phyloP scores from a whole-genome alignment of 2,888 invertebrate species.

The Cantharis rustica region DNA sequence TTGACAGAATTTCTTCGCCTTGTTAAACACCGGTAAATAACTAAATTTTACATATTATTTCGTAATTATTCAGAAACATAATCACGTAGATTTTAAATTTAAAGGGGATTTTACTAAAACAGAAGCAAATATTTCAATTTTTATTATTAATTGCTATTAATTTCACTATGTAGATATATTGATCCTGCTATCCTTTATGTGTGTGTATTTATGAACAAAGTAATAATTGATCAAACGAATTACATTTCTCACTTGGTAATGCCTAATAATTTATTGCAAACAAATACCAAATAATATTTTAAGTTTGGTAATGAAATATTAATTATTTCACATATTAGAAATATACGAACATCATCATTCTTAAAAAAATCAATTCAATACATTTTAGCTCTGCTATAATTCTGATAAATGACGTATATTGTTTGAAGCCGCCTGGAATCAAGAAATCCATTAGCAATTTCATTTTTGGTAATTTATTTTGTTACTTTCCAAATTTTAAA shows the following conservation, averaged over 20 bases:
- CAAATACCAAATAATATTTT: neutral
- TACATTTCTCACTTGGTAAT: neutral
- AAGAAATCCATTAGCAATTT: neutral
- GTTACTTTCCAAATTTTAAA: neutral
- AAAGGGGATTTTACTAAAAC: too few species aligned
- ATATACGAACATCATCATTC: neutral
- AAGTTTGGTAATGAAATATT: too few species aligned
- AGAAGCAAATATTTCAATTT: too few species aligned
- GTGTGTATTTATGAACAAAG: too few species aligned
- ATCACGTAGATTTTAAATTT: too few species aligned
- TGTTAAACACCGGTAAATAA: neutral
- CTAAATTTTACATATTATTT: neutral
- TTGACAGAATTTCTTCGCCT: neutral
- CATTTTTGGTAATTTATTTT: neutral
- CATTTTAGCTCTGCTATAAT: neutral
- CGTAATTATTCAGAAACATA: neutral
- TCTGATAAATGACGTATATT: neutral
- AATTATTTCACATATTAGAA: neutral
- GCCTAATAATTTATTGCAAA: neutral
- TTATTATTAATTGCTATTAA: neutral
- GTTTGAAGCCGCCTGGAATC: neutral
- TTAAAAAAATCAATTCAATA: neutral
- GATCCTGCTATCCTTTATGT: neutral
- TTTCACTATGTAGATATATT: neutral
- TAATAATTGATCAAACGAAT: too few species aligned